Evolutionary conservation across 2,888 invertebrate species (phyloP), one percentile per base, ranked within the genome.

Genomic region (Diarsia brunnea): DNA sequence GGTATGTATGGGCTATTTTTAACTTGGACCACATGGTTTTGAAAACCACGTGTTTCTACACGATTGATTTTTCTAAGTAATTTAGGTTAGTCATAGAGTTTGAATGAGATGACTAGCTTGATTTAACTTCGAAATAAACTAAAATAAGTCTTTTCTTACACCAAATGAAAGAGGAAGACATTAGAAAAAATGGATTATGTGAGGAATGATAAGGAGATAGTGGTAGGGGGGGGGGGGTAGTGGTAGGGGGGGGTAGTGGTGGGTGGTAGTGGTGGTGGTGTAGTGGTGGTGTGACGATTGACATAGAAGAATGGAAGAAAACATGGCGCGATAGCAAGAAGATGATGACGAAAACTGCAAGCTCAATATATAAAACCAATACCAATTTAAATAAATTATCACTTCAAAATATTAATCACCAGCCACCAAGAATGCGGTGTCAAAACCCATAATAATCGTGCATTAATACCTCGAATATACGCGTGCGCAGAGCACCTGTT

Each of bases 401-500:
- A 76, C 75, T 71, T 78, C 49, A 51, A 72, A 80, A 80, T 69
- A 85, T 72, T 69, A 66, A 83, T 80, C 77, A 72, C 69, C 68
- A 73, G 49, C 69, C 74, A 78, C 70, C 73, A 78, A 71, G 78
- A 76, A 86, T 80, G 83, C 80, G 78, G 87, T 79, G 84, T 86
- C 79, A 87, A 87, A 87, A 84, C 81, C 71, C 71, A 78, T 84
- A 85, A 78, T 86, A 87, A 83, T 84, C 74, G 73, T 76, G 63
- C 77, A 75, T 87, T 82, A 78, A 82, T 75, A 75, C 79, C 60
- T 73, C 69, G 72, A n/a, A 8, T 43, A 86, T 84, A 82, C 91
- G 89, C 90, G 89, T 89, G 91, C 90, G 79, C 86, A 61, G 12
- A 65, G 88, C 92, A 92, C 92, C 92, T 92, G 92, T 92, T 87